Percentiles rank a stretch among this genome's conserved stretches.
Evolutionary conservation across 1,140 invertebrate species (phyloP).

Genomic region (Brachionus rubens): DNA sequence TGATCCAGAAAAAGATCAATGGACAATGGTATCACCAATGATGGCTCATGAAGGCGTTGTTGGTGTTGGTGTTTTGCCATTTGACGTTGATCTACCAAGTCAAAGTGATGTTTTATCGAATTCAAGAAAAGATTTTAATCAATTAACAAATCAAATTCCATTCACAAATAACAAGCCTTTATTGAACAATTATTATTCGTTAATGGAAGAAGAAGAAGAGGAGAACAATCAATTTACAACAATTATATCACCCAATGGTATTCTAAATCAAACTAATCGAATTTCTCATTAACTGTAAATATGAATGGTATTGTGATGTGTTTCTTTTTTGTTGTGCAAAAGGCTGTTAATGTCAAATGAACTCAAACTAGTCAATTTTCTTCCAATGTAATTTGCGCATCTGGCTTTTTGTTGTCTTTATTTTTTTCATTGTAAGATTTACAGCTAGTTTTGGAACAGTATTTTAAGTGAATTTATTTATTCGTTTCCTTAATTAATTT

Average conservation of each 20-base stretch:
- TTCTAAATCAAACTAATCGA: neutral
- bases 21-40: constrained; percentile 77
- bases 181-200: constrained; percentile 26
- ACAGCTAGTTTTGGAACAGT: no score
- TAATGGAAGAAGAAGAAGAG: constrained; percentile 41
- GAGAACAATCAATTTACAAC: constrained; percentile 24
- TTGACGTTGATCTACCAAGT: neutral
- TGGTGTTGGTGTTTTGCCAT: constrained; percentile 17
- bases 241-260: neutral
- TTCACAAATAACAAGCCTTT: constrained; percentile 6
- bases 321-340: no score
- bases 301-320: no score
- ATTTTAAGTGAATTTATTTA: no score
- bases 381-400: no score
- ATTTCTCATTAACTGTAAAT: neutral
- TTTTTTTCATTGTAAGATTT: no score
- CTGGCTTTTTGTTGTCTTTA: no score
- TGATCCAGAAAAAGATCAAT: constrained; percentile 70
- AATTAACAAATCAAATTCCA: neutral
- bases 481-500: no score
- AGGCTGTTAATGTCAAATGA: no score
- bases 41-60: constrained; percentile 53
- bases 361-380: no score
- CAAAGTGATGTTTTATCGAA: neutral
- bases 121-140: constrained; percentile 23